These are phyloP conservation scores for Pseudopipra pipra DNA, from an alignment of 2,113 vertebrate species.

Conservation along the genomic window DNA sequence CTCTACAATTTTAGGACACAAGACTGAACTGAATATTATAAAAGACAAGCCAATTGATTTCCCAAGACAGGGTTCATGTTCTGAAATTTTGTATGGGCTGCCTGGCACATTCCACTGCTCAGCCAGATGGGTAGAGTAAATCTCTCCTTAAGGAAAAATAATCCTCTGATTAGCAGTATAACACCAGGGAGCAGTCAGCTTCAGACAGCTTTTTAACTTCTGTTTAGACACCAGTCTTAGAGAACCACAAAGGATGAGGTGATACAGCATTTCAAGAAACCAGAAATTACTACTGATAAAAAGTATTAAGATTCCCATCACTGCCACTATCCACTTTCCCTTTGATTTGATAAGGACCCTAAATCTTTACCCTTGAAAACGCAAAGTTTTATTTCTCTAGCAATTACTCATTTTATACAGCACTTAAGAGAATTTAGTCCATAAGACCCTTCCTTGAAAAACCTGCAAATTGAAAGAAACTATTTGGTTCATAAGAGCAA, in stretches of 20 bases:
- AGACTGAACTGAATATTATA: not conserved
- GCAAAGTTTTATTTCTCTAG: not conserved
- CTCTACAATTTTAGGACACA: not conserved
- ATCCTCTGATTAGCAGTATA: not conserved
- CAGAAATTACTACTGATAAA: not conserved
- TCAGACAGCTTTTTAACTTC: not conserved
- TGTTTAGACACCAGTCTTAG: not conserved
- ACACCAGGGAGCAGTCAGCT: not conserved
- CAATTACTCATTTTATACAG: not conserved
- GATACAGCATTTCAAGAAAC: not conserved
- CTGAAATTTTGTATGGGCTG: not conserved
- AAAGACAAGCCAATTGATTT: not conserved
- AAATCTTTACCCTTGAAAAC: not conserved
- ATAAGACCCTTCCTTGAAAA: not conserved
- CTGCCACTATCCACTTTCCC: not conserved
- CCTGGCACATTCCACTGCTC: not conserved
- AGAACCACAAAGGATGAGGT: not conserved
- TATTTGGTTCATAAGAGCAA: not conserved
- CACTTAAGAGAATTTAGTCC: not conserved
- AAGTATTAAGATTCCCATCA: not conserved
- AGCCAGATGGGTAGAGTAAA: not conserved
- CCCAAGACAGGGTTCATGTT: not conserved
- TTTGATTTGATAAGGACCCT: not conserved
- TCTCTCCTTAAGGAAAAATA: not conserved
- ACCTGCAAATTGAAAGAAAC: not conserved